Evolutionary conservation across 2,113 vertebrate species (phyloP).

Genomic region (Ifrita kowaldi): DNA sequence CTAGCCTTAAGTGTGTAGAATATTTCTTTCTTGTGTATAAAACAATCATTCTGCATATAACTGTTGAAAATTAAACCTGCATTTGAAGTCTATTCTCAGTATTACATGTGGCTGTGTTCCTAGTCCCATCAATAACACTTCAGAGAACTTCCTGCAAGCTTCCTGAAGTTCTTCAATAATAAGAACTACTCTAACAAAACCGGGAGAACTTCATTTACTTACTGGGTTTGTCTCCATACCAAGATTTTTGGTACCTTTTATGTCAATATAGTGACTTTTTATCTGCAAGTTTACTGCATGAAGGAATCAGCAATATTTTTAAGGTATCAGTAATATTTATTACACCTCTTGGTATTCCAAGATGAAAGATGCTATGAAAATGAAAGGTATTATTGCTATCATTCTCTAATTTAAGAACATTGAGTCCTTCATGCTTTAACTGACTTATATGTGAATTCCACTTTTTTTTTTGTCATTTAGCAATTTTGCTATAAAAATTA

Average conservation of each 20-base stretch:
- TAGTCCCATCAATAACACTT: not conserved
- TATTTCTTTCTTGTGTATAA: not conserved
- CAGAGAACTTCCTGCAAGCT: not conserved
- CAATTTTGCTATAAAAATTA: conserved; percentile 42
- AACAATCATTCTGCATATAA: not conserved
- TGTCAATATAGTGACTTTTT: not conserved
- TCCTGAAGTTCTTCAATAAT: not conserved
- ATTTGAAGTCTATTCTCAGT: not conserved
- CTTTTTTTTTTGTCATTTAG: not conserved
- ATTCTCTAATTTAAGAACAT: not conserved
- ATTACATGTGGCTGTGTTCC: not conserved
- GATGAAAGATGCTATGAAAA: not conserved
- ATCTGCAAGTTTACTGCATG: not conserved
- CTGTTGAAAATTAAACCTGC: not conserved
- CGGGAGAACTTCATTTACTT: not conserved
- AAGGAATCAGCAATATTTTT: not conserved
- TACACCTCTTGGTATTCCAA: not conserved
- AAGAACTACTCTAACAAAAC: not conserved
- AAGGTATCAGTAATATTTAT: not conserved
- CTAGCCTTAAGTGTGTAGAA: not conserved
- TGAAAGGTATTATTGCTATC: not conserved
- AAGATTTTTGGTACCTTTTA: not conserved
- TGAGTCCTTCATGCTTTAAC: not conserved
- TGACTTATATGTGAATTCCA: not conserved
- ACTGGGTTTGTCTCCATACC: not conserved